Evolutionary conservation across 2,113 vertebrate genomes (phyloP).

Genomic region (Bubo bubo): DNA sequence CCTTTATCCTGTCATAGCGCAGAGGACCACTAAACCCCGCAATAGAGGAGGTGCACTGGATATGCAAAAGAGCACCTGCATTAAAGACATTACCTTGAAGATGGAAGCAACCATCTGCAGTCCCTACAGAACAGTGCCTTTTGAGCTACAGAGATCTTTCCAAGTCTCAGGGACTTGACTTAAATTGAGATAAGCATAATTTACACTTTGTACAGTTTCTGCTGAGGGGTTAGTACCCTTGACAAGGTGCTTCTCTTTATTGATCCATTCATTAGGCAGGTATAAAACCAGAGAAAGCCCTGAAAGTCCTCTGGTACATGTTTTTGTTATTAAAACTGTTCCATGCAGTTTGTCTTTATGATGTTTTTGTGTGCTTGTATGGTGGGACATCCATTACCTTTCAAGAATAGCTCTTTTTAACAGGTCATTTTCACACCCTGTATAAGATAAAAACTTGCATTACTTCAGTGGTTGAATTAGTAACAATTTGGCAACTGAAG

Average conservation of each 20-base stretch:
- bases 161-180: not conserved
- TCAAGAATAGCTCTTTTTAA: not conserved
- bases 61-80: not conserved
- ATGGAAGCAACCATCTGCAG: not conserved
- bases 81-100: not conserved
- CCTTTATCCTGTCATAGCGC: fast-evolving
- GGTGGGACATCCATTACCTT: not conserved
- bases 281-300: not conserved
- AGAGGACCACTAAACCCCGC: not conserved
- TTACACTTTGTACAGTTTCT: not conserved
- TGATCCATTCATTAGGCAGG: not conserved
- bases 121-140: not conserved
- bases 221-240: not conserved
- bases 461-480: not conserved
- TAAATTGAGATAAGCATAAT: not conserved
- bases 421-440: not conserved
- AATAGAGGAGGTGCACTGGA: fast-evolving
- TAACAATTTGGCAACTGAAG: not conserved
- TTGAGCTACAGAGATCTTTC: not conserved
- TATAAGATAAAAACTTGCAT: not conserved
- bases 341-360: not conserved
- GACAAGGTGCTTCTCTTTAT: not conserved
- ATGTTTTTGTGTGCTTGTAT: not conserved
- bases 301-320: not conserved
- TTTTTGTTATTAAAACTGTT: not conserved